These are phyloP conservation scores for Camponotus floridanus DNA, from an alignment of 1,140 invertebrate genomes.

Conservation along the genomic window DNA sequence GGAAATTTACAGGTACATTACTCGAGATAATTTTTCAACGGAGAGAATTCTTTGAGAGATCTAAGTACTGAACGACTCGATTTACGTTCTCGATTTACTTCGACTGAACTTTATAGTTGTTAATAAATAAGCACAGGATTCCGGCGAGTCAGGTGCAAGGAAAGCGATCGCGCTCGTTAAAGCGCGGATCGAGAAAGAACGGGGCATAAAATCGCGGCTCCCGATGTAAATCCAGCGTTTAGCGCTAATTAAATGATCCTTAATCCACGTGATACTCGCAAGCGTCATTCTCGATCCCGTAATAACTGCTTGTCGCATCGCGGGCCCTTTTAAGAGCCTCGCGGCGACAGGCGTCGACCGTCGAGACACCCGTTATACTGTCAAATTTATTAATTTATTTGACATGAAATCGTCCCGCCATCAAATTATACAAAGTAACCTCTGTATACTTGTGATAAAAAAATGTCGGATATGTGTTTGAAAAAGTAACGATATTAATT, in stretches of 20 bases:
- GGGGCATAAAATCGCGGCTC: slow-evolving; percentile 30
- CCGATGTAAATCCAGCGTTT: slow-evolving; percentile 58
- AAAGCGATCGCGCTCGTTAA: slow-evolving; percentile 49
- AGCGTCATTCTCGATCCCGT: not conserved
- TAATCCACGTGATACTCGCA: slow-evolving; percentile 44
- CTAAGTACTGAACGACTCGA: not conserved
- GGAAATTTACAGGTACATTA: slow-evolving; percentile 3
- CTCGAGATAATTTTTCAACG: not conserved
- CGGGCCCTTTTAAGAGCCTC: slow-evolving; percentile 15
- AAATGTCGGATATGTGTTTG: too few relatives aligned
- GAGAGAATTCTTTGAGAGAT: too few relatives aligned
- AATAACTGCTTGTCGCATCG: slow-evolving; percentile 24
- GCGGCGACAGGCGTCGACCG: not conserved
- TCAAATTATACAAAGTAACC: not conserved
- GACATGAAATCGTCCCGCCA: not conserved
- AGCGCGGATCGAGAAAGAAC: not conserved
- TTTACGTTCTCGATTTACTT: not conserved
- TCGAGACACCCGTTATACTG: not conserved
- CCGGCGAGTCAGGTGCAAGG: slow-evolving; percentile 30
- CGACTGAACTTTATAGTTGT: not conserved
- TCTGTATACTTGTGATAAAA: too few relatives aligned
- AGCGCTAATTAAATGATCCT: slow-evolving; percentile 64
- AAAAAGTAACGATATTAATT: too few relatives aligned
- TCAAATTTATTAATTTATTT: not conserved
- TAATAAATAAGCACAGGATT: not conserved